Base-by-base conservation (phyloP, 2,113 vertebrate species). In the Osmerus eperlanus region DNA sequence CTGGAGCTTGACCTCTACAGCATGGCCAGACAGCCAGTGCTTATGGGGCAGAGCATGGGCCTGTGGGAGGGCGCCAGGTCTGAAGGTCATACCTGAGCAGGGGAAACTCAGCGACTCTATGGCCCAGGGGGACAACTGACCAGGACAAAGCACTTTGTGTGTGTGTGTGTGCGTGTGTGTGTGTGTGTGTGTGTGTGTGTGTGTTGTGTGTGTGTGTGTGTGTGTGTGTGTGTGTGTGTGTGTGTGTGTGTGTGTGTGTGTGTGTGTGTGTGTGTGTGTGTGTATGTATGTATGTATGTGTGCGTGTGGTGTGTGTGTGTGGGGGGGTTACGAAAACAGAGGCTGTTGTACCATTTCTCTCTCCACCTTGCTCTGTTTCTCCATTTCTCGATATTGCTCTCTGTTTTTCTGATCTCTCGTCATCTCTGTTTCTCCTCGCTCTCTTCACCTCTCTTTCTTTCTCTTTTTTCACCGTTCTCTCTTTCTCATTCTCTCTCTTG, bases 91-190 rank as follows among this genome's bases (percentile, higher is more conserved):
- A 14, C 53, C 65, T 59, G 56, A 75, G 32, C 65, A 59, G 14
- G 71, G 72, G 56, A 61, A 67, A 63, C 74, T 83, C 78, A 36
- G 32, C 0, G 5, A 36, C 32, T 4, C 32, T 36, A 6, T 36
- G 32, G 32, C 70, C 55, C 18, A 23, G 60, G 14, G 51, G 32
- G 32, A 36, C 32, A 36, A 80, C 51, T 60, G 67, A 74, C 67
- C 70, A 79, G 70, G 74, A 79, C 65, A 21, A 54, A 60, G 23
- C 9, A 18, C 9, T 54, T 54, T 36, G 14, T 36, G 32, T 63
- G 61, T 63, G 61, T 32, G 28, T 25, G 53, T 63, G 16, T 53
- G n/a, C 32, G 13, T 76, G 18, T 52, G 21, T 51, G 8, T 56
- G 23, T 71, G 19, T 71, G 65, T 59, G 12, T n/a, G 4, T 36